Conservation (phyloP, 1,140 invertebrate genomes). For the Aphaenogaster floridana region DNA sequence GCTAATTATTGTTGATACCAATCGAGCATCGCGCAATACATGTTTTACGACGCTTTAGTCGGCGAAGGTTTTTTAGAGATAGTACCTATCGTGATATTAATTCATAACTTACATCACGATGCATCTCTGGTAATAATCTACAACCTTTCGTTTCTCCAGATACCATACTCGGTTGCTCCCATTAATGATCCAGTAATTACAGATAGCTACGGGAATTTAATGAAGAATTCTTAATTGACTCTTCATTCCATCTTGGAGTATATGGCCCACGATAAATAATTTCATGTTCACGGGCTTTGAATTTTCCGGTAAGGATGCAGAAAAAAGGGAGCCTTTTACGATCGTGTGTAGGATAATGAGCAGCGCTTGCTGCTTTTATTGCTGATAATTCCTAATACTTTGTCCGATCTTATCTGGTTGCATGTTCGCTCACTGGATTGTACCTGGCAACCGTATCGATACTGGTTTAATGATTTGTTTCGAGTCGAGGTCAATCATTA, state of each 20-base stretch:
- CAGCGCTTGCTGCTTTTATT: slow-evolving; percentile 36
- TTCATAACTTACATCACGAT: slow-evolving; percentile 48
- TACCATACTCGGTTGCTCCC: slow-evolving; percentile 62
- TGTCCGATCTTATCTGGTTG: slow-evolving; percentile 51
- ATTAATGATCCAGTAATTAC: slow-evolving; percentile 71
- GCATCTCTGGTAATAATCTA: slow-evolving; percentile 61
- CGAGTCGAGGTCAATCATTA: slow-evolving; percentile 37
- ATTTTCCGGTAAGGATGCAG: slow-evolving; percentile 63
- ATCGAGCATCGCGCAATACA: slow-evolving; percentile 17
- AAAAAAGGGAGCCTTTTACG: slow-evolving; percentile 52
- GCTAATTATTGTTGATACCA: slow-evolving; percentile 28
- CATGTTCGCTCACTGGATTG: slow-evolving; percentile 28
- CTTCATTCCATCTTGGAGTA: slow-evolving; percentile 61
- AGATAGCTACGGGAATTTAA: slow-evolving; percentile 67
- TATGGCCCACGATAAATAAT: slow-evolving; percentile 59
- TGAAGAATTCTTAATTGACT: slow-evolving; percentile 73
- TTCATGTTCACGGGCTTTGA: slow-evolving; percentile 49
- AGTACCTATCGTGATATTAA: slow-evolving; percentile 47
- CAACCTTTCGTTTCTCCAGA: slow-evolving; percentile 43
- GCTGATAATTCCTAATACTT: slow-evolving; percentile 58
- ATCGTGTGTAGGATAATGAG: slow-evolving; percentile 40
- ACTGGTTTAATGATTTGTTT: slow-evolving; percentile 32
- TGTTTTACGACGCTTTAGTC: slow-evolving; percentile 16
- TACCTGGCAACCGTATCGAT: slow-evolving; percentile 33
- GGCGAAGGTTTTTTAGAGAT: slow-evolving; percentile 5